Evolutionary conservation across 2,888 invertebrate genomes (phyloP).

Genomic region (Dynastes tityus): DNA sequence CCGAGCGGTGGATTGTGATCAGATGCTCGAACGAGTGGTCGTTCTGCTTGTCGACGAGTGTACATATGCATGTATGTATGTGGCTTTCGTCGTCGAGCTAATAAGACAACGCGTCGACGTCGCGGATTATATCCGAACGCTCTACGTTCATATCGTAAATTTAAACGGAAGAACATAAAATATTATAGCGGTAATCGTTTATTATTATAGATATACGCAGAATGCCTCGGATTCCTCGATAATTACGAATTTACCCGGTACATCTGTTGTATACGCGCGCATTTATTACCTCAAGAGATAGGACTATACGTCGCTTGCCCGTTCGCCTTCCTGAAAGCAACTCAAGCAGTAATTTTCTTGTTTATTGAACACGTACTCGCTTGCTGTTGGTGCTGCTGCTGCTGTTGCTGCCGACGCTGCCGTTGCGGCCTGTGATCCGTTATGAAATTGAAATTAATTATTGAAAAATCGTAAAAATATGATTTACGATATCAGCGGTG

Average conservation of each 20-base stretch:
- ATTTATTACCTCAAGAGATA: constrained; percentile 21
- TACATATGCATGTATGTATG: neutral
- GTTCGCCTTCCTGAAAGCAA: constrained; percentile 39
- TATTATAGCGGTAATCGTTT: constrained; percentile 47
- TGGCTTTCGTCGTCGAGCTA: constrained; percentile 6
- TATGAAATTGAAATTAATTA: constrained; percentile 43
- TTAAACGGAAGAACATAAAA: constrained; percentile 49
- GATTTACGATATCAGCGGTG: constrained; percentile 37
- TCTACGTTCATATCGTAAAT: constrained; percentile 41
- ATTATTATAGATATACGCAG: constrained; percentile 47
- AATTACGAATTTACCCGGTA: constrained; percentile 47
- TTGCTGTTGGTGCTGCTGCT: constrained; percentile 4
- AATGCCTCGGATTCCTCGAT: constrained; percentile 48
- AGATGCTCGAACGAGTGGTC: too few relatives aligned
- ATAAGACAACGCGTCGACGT: constrained; percentile 41
- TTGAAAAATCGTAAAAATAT: constrained; percentile 36
- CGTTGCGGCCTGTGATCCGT: constrained; percentile 29
- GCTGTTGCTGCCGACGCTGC: neutral
- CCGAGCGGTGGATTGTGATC: too few relatives aligned
- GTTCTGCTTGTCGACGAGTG: too few relatives aligned
- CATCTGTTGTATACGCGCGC: constrained; percentile 36
- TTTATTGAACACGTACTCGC: constrained; percentile 30
- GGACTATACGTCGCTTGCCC: neutral
- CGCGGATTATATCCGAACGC: constrained; percentile 33
- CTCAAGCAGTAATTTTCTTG: constrained; percentile 44